A percentile compares a stretch with the other conserved stretches of the same genome.
These are phyloP conservation scores for Gymnogyps californianus DNA, from an alignment of 2,113 vertebrate genomes.

Conservation along the genomic window DNA sequence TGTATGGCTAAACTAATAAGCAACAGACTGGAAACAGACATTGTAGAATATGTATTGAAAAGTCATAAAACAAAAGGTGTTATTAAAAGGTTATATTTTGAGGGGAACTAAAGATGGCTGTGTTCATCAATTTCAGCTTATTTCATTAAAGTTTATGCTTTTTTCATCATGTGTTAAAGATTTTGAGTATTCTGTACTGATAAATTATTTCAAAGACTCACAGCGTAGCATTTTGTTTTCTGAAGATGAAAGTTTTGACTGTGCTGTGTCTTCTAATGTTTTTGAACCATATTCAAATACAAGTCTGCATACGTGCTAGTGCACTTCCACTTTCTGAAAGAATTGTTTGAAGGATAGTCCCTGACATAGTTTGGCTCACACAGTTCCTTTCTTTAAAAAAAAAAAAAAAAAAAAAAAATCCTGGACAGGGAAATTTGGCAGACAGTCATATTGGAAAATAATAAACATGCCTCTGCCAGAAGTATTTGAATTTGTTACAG, in stretches of 20 bases:
- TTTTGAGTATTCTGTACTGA: neutral
- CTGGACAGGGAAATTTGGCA: slow-evolving; percentile 32
- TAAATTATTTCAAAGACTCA: neutral
- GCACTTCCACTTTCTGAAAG: neutral
- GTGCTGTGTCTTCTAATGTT: neutral
- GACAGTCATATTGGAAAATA: slow-evolving; percentile 48
- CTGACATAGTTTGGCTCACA: slow-evolving; percentile 7
- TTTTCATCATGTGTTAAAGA: neutral
- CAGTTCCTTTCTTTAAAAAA: neutral
- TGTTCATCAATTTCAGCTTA: neutral
- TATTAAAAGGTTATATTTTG: neutral
- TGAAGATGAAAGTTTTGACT: neutral
- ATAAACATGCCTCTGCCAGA: slow-evolving; percentile 43
- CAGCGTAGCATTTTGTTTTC: neutral
- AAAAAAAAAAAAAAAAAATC: neutral
- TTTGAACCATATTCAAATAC: neutral
- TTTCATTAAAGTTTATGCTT: neutral
- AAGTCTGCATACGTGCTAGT: neutral
- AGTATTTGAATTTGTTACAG: slow-evolving; percentile 49
- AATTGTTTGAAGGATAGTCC: neutral
- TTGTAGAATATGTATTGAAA: neutral
- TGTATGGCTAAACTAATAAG: neutral
- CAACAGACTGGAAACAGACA: neutral
- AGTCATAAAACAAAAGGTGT: neutral
- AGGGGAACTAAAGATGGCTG: neutral